phyloP scores from a whole-genome alignment of 1,140 invertebrate species.

The Drosophila lowei region DNA sequence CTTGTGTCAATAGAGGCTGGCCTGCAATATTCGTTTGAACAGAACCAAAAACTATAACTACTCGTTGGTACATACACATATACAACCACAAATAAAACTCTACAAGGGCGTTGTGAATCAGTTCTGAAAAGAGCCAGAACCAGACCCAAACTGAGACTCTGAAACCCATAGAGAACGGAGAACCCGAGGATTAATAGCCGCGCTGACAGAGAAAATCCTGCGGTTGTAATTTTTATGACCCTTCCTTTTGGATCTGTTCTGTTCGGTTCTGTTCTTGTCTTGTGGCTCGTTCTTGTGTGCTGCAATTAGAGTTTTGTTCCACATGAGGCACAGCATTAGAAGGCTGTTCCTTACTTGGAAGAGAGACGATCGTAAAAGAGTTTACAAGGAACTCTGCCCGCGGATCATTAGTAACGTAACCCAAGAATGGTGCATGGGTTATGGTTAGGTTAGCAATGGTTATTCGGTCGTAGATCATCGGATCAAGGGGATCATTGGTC shows the following conservation, averaged over 20 bases:
- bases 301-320: slow-evolving; percentile 65
- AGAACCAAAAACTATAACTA: slow-evolving; percentile 16
- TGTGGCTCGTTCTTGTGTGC: slow-evolving; percentile 15
- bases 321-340: background rate
- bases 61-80: background rate
- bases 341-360: slow-evolving; percentile 45
- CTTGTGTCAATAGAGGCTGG: slow-evolving; percentile 13
- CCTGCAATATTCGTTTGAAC: slow-evolving; percentile 27
- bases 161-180: slow-evolving; percentile 13
- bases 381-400: slow-evolving; percentile 54
- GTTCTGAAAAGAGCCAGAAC: slow-evolving; percentile 44
- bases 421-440: slow-evolving; percentile 52
- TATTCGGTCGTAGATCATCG: slow-evolving; percentile 17
- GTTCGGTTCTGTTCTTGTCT: slow-evolving; percentile 1
- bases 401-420: slow-evolving; percentile 65
- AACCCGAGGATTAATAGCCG: slow-evolving; percentile 66
- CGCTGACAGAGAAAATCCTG: slow-evolving; percentile 78
- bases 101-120: slow-evolving; percentile 71
- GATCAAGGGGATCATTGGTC: slow-evolving; percentile 43
- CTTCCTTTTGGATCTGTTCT: slow-evolving; percentile 21
- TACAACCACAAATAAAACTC: slow-evolving; percentile 27
- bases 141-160: slow-evolving; percentile 24
- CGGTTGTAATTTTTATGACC: slow-evolving; percentile 76
- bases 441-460: background rate
- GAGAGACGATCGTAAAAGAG: slow-evolving; percentile 61